Percentiles rank a stretch among this genome's conserved stretches.
Conservation (phyloP, 2,113 vertebrate species). For the Paraplagusia blochii region DNA sequence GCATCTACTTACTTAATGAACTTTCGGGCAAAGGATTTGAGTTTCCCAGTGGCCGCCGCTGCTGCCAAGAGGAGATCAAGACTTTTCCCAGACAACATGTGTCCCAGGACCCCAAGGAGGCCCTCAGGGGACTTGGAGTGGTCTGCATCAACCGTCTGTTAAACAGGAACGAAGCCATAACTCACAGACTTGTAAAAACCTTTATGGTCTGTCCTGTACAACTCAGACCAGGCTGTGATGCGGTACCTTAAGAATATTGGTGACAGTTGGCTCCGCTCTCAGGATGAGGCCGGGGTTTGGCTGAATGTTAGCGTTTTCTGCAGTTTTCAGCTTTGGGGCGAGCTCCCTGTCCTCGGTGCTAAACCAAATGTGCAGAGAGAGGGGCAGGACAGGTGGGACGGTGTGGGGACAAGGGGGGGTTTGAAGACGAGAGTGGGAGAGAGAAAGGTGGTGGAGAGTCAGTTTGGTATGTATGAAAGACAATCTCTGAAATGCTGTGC, state of each 20-base stretch:
- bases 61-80: conserved; percentile 91
- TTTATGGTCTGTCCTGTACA: too few species aligned
- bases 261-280: conserved; percentile 94
- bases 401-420: neutral
- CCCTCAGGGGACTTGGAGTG: conserved; percentile 97
- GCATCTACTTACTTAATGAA: conserved; percentile 87
- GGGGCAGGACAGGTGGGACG: neutral
- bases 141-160: conserved; percentile 94
- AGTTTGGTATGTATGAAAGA: neutral
- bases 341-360: conserved; percentile 87
- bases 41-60: conserved; percentile 91
- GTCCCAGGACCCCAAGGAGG: conserved; percentile 90
- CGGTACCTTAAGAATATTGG: conserved; percentile 93
- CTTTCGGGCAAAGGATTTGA: conserved; percentile 95
- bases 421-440: neutral
- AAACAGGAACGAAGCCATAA: neutral
- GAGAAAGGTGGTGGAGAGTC: neutral
- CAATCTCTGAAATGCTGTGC: conserved; percentile 16
- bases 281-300: conserved; percentile 95
- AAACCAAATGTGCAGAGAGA: conserved; percentile 46
- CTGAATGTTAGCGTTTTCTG: conserved; percentile 95
- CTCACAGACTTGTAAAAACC: neutral
- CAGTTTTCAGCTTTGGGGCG: conserved; percentile 84
- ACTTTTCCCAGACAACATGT: conserved; percentile 98
- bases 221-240: neutral